A percentile compares a stretch with the other conserved stretches of the same genome.
Conservation (phyloP, 2,113 vertebrate species). For the Diglossa brunneiventris region DNA sequence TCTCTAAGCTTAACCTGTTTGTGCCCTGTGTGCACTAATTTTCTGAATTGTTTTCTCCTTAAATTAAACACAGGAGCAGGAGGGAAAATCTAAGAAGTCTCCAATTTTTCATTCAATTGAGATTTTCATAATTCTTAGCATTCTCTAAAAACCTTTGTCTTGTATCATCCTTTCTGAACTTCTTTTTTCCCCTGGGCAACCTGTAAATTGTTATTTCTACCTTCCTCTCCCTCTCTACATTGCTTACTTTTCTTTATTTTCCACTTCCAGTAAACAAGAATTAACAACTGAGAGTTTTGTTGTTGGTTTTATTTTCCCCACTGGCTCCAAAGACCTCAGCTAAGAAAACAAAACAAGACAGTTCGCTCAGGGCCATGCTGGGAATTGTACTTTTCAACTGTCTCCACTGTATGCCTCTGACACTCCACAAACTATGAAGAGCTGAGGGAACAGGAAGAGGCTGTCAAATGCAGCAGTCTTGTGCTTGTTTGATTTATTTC, state of each 20-base stretch:
- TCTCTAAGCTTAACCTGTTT: slow-evolving; percentile 7
- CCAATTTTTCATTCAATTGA: background rate
- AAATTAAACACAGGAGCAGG: background rate
- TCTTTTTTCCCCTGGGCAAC: background rate
- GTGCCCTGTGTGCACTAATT: background rate
- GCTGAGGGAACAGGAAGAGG: slow-evolving; percentile 3
- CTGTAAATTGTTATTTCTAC: background rate
- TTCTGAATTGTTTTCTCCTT: background rate
- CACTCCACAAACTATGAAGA: background rate
- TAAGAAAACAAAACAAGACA: slow-evolving; percentile 48
- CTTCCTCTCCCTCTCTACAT: background rate
- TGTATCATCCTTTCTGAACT: background rate
- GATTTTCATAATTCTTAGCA: background rate
- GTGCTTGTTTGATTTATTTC: background rate
- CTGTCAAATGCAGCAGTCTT: background rate
- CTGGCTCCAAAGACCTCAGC: slow-evolving; percentile 12
- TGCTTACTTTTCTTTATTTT: background rate
- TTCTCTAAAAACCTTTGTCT: background rate
- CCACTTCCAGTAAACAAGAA: slow-evolving; percentile 7
- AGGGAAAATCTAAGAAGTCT: background rate
- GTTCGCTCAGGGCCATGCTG: background rate
- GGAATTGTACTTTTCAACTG: slow-evolving; percentile 52
- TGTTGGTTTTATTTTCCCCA: slow-evolving; percentile 38
- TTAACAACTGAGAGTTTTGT: background rate
- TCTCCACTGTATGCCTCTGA: slow-evolving; percentile 10